Evolutionary conservation across 2,797 vertebrate species (phyloP), one percentile per base, ranked within the genome.

Genomic region (Petrocephalus schoutedeni): DNA sequence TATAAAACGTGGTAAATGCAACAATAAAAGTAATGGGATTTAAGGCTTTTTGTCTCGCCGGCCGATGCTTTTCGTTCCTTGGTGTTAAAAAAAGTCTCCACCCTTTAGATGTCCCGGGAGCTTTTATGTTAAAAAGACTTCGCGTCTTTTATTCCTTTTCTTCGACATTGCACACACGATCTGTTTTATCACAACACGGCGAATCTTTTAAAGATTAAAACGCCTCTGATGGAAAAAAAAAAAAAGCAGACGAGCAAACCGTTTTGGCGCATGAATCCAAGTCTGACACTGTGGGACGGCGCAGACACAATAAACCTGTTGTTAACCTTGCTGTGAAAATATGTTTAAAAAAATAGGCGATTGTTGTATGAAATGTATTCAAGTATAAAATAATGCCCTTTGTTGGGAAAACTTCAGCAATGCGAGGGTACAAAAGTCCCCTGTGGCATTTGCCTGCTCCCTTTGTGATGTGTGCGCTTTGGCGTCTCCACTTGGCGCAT

Each of bases 371-470:
- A 98, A 97, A 98, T 96, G 97, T 98, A 99, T 99, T 99, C 98
- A 99, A 98, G 97, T 98, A 98, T 98, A 98, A 99, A 99, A 99
- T 99, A 99, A 99, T 99, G 97, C 97, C 97, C 97, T 99, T 98
- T 98, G 98, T 98, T 98, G 97, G 97, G 92, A 95, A 95, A 97
- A 97, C 97, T 96, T 97, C 94, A 96, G 97, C 97, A 96, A 98
- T 97, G 97, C 96, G 97, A 96, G 96, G 96, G 96, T 96, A 98
- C 98, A 98, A 98, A 98, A 97, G 97, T 98, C 96, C 96, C 96
- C 97, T 97, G 97, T 97, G 97, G 97, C 97, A 97, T 97, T 96
- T 95, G 95, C 97, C 92, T 96, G 97, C 96, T 95, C 87, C 97
- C 95, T 98, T 98, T 98, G 97, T 98, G 96, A 97, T 95, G 95